Conservation (phyloP, 1,140 invertebrate genomes). For the Cardiocondyla obscurior region DNA sequence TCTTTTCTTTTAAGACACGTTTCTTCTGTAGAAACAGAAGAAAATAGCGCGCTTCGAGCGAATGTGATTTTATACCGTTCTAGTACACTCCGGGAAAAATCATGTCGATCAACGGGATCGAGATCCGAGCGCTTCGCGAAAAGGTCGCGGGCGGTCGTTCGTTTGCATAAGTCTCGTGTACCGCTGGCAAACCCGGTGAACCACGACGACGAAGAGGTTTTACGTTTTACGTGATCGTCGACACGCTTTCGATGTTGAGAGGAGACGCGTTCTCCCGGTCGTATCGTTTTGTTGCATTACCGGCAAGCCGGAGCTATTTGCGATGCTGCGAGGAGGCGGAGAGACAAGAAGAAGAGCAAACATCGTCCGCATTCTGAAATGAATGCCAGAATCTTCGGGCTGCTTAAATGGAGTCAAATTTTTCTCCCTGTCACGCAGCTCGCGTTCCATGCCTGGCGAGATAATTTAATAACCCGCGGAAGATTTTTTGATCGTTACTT, state of each 20-base stretch:
- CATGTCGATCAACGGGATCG: conserved; percentile 56
- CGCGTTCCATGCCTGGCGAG: background rate
- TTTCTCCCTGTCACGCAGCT: background rate
- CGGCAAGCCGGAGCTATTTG: conserved; percentile 36
- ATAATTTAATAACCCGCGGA: background rate
- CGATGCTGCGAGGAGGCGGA: conserved; percentile 38
- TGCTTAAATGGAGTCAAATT: background rate
- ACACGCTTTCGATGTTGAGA: conserved; percentile 55
- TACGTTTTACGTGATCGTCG: conserved; percentile 35
- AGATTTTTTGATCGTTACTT: background rate
- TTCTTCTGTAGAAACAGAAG: too few relatives aligned
- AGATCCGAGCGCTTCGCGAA: conserved; percentile 31
- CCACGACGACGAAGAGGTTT: conserved; percentile 21
- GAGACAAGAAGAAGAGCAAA: background rate
- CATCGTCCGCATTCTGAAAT: conserved; percentile 37
- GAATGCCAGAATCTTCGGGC: background rate
- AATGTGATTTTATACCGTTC: conserved; percentile 6
- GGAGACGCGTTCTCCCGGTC: conserved; percentile 6
- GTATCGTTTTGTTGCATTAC: conserved; percentile 53
- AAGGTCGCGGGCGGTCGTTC: conserved; percentile 1
- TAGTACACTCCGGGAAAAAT: conserved; percentile 19
- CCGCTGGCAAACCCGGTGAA: conserved; percentile 31
- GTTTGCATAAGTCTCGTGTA: conserved; percentile 25
- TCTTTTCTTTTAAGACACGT: too few relatives aligned
- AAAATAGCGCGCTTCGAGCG: background rate